Evolutionary conservation across 1,140 invertebrate genomes (phyloP).

Genomic region (Drosophila pandora): DNA sequence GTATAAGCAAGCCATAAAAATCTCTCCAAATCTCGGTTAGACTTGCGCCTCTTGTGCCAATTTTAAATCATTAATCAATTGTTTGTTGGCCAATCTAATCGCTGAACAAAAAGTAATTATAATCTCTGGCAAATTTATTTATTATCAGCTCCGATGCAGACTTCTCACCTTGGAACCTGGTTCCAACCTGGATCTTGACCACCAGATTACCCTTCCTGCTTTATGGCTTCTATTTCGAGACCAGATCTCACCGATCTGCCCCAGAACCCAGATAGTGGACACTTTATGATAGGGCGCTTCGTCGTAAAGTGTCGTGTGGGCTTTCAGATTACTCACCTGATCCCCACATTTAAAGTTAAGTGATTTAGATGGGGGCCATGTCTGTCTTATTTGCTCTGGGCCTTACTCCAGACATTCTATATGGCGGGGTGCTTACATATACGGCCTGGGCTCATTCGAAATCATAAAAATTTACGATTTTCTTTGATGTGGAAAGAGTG

Average conservation of each 20-base stretch:
- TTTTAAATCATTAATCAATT: constrained; percentile 26
- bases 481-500: not conserved
- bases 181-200: not conserved
- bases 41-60: not conserved
- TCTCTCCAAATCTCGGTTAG: constrained; percentile 20
- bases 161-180: constrained; percentile 6
- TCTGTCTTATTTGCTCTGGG: not conserved
- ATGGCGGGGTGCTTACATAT: not conserved
- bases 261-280: constrained; percentile 7
- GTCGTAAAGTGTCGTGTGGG: constrained; percentile 14
- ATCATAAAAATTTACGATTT: not conserved
- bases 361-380: not conserved
- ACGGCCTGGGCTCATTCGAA: not conserved
- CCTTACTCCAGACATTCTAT: not conserved
- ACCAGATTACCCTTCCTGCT: not conserved
- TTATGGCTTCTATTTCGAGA: constrained; percentile 4
- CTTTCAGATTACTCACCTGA: constrained; percentile 6
- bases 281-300: constrained; percentile 13
- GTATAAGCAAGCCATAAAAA: constrained; percentile 16
- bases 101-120: constrained; percentile 18
- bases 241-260: not conserved
- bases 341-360: not conserved
- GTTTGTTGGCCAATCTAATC: constrained; percentile 31
- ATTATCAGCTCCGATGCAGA: constrained; percentile 17
- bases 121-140: constrained; percentile 18